These are phyloP conservation scores for Microtus pennsylvanicus DNA, from an alignment of 2,113 vertebrate species.

Conservation along the genomic window DNA sequence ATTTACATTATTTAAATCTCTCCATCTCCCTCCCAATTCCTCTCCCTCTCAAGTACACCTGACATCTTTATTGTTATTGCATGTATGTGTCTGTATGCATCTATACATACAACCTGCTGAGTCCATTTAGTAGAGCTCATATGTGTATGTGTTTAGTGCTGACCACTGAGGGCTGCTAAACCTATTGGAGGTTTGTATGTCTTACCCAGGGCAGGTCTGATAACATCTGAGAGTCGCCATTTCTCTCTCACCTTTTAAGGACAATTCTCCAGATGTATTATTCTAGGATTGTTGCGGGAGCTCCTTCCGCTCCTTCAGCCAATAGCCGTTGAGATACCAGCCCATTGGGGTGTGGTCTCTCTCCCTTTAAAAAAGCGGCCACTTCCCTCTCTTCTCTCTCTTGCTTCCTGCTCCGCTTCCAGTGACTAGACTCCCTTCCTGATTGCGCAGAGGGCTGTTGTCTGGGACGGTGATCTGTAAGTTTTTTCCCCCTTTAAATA, in stretches of 20 bases:
- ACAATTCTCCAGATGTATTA: background rate
- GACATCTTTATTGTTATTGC: background rate
- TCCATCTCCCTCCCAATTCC: background rate
- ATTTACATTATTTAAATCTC: background rate
- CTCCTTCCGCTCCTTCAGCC: no score
- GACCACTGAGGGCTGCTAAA: background rate
- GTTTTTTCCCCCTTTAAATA: no score
- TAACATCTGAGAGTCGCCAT: background rate
- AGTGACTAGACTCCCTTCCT: no score
- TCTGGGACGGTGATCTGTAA: no score
- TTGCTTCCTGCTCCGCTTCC: no score
- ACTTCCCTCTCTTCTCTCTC: no score
- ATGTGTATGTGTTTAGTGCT: background rate
- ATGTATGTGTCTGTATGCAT: background rate
- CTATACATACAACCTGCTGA: no score
- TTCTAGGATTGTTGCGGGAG: background rate
- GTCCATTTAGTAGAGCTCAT: background rate
- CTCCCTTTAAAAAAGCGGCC: no score
- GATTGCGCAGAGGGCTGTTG: no score
- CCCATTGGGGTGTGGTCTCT: no score
- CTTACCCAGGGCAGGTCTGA: background rate
- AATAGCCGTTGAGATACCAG: no score
- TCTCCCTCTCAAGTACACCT: background rate
- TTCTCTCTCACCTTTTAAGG: background rate
- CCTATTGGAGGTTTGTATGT: background rate